Evolutionary conservation across 2,888 invertebrate species (phyloP).

Genomic region (Stegophylla sp.): DNA sequence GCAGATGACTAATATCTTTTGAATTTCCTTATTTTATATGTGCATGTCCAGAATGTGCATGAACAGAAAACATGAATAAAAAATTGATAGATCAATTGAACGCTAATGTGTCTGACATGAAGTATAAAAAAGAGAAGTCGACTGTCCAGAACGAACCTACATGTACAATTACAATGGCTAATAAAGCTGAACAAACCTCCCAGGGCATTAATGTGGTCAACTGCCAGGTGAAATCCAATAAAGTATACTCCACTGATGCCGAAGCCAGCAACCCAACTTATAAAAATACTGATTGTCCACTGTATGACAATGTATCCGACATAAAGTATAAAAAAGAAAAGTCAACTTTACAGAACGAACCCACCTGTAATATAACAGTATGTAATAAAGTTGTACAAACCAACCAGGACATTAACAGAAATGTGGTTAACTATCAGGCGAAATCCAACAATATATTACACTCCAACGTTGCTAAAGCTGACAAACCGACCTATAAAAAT

Average conservation of each 20-base stretch:
- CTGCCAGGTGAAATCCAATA: constrained; percentile 2
- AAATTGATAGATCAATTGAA: constrained; percentile 39
- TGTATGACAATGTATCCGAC: constrained; percentile 46
- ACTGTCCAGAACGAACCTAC: constrained; percentile 32
- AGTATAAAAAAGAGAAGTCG: not conserved
- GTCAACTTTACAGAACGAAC: constrained; percentile 15
- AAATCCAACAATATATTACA: constrained; percentile 34
- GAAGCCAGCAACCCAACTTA: constrained; percentile 3
- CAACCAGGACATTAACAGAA: constrained; percentile 29
- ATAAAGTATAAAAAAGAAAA: constrained; percentile 1
- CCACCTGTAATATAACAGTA: constrained; percentile 40
- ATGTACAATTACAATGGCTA: constrained; percentile 32
- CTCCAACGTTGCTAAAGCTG: constrained; percentile 28
- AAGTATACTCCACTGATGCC: constrained; percentile 37
- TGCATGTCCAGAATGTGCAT: not conserved
- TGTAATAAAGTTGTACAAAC: not conserved
- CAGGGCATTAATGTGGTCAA: constrained; percentile 30
- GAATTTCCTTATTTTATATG: too few relatives aligned
- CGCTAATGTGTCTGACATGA: constrained; percentile 27
- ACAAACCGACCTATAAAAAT: constrained; percentile 12
- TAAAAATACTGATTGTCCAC: constrained; percentile 25
- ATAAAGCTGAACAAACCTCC: constrained; percentile 10
- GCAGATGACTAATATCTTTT: not conserved
- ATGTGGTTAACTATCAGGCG: constrained; percentile 17
- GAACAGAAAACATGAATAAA: constrained; percentile 29